phyloP scores from a whole-genome alignment of 2,797 vertebrate genomes.

The Pampus argenteus region DNA sequence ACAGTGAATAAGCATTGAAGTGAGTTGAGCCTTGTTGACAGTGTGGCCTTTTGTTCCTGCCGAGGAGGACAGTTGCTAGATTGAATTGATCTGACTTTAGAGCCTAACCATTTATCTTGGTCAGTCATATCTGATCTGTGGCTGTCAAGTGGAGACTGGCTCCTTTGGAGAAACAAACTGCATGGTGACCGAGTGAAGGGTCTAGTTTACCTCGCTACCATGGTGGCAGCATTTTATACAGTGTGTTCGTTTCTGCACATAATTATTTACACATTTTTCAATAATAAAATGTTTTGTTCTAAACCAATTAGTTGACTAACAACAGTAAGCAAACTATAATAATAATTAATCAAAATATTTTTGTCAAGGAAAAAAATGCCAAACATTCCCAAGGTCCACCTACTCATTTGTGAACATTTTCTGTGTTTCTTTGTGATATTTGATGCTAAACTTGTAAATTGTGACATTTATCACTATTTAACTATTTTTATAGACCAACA shows the following conservation, averaged over 20 bases:
- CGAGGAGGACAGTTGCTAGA: slow-evolving; percentile 74
- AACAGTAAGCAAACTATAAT: not conserved
- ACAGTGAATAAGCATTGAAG: slow-evolving; percentile 53
- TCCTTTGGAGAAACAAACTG: slow-evolving; percentile 67
- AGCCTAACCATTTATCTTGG: slow-evolving; percentile 71
- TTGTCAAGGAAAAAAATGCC: not conserved
- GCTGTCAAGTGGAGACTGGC: slow-evolving; percentile 71
- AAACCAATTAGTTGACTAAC: not conserved
- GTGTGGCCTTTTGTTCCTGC: slow-evolving; percentile 74
- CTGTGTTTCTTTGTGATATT: not conserved
- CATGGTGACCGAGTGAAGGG: slow-evolving; percentile 41
- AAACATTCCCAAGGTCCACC: not conserved
- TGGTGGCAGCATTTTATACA: not conserved
- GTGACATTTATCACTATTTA: not conserved
- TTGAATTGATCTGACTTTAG: slow-evolving; percentile 80
- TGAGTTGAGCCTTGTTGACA: slow-evolving; percentile 76
- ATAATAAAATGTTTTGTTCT: not conserved
- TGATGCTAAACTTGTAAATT: not conserved
- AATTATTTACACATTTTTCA: no score
- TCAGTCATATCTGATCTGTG: slow-evolving; percentile 82
- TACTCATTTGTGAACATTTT: not conserved
- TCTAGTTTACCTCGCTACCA: slow-evolving; percentile 31
- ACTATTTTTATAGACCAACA: accelerated
- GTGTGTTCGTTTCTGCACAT: not conserved
- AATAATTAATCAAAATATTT: not conserved